Evolutionary conservation across 1,140 invertebrate genomes (phyloP).

Genomic region (Sipha flava): DNA sequence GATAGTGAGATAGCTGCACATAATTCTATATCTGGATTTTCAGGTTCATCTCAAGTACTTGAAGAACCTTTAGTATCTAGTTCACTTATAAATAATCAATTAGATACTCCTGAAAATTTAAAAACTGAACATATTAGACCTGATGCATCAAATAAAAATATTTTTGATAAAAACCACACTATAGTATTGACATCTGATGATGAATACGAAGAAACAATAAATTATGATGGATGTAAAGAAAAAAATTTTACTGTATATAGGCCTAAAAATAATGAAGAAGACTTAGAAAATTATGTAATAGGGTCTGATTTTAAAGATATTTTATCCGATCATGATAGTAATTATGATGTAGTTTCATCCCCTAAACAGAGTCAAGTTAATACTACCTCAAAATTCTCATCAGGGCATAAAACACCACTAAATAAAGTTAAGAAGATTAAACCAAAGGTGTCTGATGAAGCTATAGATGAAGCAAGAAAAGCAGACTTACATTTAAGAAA

Average conservation of each 20-base stretch:
- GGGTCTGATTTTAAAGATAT: slow-evolving; percentile 10
- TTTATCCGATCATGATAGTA: background rate
- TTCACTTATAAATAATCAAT: background rate
- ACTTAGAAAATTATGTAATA: slow-evolving; percentile 7
- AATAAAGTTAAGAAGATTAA: background rate
- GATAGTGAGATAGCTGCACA: background rate
- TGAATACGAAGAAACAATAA: background rate
- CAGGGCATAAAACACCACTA: background rate
- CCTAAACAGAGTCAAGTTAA: background rate
- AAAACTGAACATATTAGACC: background rate
- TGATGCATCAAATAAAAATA: background rate
- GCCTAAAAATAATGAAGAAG: background rate
- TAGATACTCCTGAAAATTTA: background rate
- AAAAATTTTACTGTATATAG: background rate
- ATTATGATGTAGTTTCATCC: background rate
- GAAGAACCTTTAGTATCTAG: background rate
- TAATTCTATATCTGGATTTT: background rate
- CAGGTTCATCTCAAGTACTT: background rate
- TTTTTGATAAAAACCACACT: background rate
- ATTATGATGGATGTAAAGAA: background rate
- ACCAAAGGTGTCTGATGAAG: background rate
- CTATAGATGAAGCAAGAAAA: background rate
- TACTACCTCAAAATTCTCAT: background rate
- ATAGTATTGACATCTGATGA: slow-evolving; percentile 15
- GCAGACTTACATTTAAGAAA: background rate